These are phyloP conservation scores for Spodoptera litura DNA, from an alignment of 1,140 invertebrate species.

Conservation along the genomic window DNA sequence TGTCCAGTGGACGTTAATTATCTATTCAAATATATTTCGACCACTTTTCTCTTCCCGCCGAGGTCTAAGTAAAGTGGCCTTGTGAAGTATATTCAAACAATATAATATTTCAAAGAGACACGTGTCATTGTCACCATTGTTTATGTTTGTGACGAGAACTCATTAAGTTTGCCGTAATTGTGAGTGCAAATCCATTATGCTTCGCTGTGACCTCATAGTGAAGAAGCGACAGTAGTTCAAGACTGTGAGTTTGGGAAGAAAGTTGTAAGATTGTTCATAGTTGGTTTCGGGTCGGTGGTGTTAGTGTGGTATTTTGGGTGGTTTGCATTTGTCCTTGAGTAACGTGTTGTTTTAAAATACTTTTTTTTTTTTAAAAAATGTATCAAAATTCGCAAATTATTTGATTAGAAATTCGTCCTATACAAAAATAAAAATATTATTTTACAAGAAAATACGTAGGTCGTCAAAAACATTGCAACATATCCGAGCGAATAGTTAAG, in stretches of 20 bases:
- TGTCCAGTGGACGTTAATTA: not conserved
- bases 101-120: not conserved
- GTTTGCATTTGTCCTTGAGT: too few species aligned
- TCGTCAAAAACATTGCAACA: too few species aligned
- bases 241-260: not conserved
- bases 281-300: too few species aligned
- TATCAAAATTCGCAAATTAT: too few species aligned
- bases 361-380: too few species aligned
- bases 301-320: too few species aligned
- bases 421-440: too few species aligned
- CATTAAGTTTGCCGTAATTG: constrained; percentile 28
- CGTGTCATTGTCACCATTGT: constrained; percentile 7
- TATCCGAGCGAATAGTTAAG: too few species aligned
- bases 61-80: not conserved
- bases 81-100: not conserved
- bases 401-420: too few species aligned
- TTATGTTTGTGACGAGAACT: constrained; percentile 23
- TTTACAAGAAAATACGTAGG: too few species aligned
- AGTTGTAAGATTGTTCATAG: too few species aligned
- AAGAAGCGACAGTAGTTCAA: not conserved
- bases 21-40: not conserved
- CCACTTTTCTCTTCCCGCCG: not conserved
- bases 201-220: constrained; percentile 13
- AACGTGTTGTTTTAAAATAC: too few species aligned
- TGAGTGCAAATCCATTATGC: constrained; percentile 6